Conservation (phyloP, 2,888 invertebrate species). For the Hofmannophila pseudospretella region DNA sequence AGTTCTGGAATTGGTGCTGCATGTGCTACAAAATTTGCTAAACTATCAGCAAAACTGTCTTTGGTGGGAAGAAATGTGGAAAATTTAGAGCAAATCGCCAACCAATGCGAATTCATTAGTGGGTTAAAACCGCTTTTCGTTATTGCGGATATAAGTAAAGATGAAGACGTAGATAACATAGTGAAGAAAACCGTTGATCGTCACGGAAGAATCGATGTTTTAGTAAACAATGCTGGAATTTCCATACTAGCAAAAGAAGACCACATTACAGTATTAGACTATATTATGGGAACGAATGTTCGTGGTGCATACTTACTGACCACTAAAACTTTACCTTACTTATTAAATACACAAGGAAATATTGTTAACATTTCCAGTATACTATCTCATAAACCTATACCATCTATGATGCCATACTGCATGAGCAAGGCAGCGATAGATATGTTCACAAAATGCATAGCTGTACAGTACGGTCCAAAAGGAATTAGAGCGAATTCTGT, state of each 20-base stretch:
- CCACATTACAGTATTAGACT: too few species aligned
- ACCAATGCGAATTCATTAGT: slow-evolving; percentile 37
- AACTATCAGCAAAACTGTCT: slow-evolving; percentile 60
- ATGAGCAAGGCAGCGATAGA: slow-evolving; percentile 62
- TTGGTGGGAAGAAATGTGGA: slow-evolving; percentile 83
- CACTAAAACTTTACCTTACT: slow-evolving; percentile 26
- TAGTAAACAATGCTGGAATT: slow-evolving; percentile 58
- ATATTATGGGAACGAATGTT: too few species aligned
- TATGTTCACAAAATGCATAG: slow-evolving; percentile 54
- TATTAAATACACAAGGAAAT: slow-evolving; percentile 18
- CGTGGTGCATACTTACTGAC: too few species aligned
- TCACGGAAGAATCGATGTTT: slow-evolving; percentile 44
- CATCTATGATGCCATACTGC: slow-evolving; percentile 46
- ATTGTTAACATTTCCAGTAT: slow-evolving; percentile 39
- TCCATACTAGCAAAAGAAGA: slow-evolving; percentile 17
- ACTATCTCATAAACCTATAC: slow-evolving; percentile 37
- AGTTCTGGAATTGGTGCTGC: slow-evolving; percentile 61
- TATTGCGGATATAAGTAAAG: slow-evolving; percentile 46
- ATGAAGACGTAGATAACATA: slow-evolving; percentile 42
- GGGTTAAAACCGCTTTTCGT: slow-evolving; percentile 40
- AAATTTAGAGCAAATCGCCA: slow-evolving; percentile 55
- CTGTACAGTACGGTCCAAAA: slow-evolving; percentile 42
- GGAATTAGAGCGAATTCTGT: slow-evolving; percentile 58
- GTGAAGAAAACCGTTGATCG: slow-evolving; percentile 39
- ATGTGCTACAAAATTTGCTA: slow-evolving; percentile 48